Base-by-base conservation (phyloP, 1,140 invertebrate species). In the Solenopsis invicta region DNA sequence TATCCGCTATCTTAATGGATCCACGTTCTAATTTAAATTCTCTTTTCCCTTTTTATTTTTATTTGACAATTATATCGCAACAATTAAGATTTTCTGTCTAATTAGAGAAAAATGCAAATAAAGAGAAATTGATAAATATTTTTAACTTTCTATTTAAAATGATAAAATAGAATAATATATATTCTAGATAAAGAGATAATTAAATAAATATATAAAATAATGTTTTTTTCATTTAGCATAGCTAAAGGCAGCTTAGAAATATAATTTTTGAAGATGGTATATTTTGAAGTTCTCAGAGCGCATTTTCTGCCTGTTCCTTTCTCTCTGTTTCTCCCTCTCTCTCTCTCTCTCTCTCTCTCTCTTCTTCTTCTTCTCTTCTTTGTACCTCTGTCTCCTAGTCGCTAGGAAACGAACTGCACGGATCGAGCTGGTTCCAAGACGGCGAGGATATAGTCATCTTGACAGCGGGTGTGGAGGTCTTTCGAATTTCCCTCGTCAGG, bases 381-480 rank as follows among this genome's bases (percentile, higher is more conserved):
- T 82, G 34, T 74, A 92, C 52, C 67, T 91, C 77, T 88, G 61
- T 91, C 90, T 87, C 90, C 62, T 93, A 94, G 93, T 91, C 88
- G 85, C 85, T 91, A 88, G 81, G 66, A 86, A 87, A 72, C 62
- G 90, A 87, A 34, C 29, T 82, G 50, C 91, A 92, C 76, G 93
- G 93, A 88, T 93, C 93, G 29, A 93, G 93, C 91, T 94, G 93
- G 93, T 95, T 92, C 89, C 91, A 95, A 91, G 94, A 95, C 80
- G 93, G 93, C 48, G 91, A 93, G 66, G 90, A 92, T 37, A 94
- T 96, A 88, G 95, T 96, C 89, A 94, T 97, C 91, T 93, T 96
- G 90, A 96, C 95, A 88, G 96, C 96, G 89, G 96, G 96, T 92
- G 93, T 96, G 92, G 95, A 96, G 94, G 95, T 97, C 92, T 94